Evolutionary conservation across 2,888 invertebrate species (phyloP), one percentile per base, ranked within the genome.

Genomic region (Formica aserva): DNA sequence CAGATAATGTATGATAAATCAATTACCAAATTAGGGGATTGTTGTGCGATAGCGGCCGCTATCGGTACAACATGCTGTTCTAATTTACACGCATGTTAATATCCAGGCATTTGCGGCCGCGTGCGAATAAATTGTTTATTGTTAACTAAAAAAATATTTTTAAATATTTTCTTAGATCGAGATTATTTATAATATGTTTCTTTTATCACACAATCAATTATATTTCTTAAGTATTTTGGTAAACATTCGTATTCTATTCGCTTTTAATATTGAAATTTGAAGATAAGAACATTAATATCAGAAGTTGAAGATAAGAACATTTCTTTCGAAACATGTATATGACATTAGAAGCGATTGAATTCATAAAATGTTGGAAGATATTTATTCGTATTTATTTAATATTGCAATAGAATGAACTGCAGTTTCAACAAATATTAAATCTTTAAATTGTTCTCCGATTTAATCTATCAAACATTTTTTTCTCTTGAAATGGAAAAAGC

Each of bases 11-110:
- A 91, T 89, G 90, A 94, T 93, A 92, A 93, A 94, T 94, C 93
- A 93, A 94, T 94, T 93, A 94, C 89, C 92, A 92, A 93, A 93
- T 93, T 92, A 93, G 89, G 88, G 91, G 93, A 93, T 94, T 94
- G 93, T 92, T 89, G 90, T 86, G 74, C 48, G 55, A 84, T 78
- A 82, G 76, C 85, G 85, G 72, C 69, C 78, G 80, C 83, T 84
- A 85, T 82, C 78, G 83, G 74, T 85, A 29, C 45, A 45, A 60
- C n/a, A 18, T 45, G 71, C n/a, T 62, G 32, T 45, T 45, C 15
- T 38, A 60, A 80, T 80, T 80, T 62, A 62, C 45, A 62, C 57
- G 60, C 35, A 29, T 18, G 38, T 77, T 78, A 78, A 78, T 78
- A 35, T 35, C 26, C 22, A 26, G 52, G 2, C 5, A 6, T 71